phyloP scores from a whole-genome alignment of 2,888 invertebrate genomes.

The Chymomyza amoena region DNA sequence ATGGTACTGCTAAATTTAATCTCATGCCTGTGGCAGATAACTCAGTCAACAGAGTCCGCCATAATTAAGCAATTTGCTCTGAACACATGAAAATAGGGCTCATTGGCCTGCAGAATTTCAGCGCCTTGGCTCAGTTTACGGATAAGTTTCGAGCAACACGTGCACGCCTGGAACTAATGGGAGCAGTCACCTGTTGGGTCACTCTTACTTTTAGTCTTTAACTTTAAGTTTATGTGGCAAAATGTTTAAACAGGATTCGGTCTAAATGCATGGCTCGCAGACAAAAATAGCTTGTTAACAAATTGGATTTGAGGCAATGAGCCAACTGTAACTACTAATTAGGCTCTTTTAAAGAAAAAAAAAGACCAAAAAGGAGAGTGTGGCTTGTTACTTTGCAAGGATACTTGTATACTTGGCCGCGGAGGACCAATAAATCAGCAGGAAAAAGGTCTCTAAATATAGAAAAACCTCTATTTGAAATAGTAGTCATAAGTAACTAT shows the following conservation, averaged over 20 bases:
- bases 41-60: conserved; percentile 29
- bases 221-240: neutral
- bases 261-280: neutral
- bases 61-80: conserved; percentile 68
- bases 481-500: no score
- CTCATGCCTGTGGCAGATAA: neutral
- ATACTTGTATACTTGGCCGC: no score
- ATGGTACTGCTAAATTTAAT: neutral
- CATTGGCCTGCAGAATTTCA: neutral
- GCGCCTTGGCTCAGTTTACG: neutral
- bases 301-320: no score
- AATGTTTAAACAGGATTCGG: conserved; percentile 12
- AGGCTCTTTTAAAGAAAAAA: no score
- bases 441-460: no score
- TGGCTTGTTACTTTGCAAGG: no score
- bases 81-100: conserved; percentile 49
- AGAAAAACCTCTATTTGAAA: no score
- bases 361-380: no score
- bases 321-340: no score
- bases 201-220: neutral
- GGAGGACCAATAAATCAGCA: no score
- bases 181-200: neutral
- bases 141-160: neutral
- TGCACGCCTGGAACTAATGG: neutral
- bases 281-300: no score